A percentile compares a stretch with the other conserved stretches of the same genome.
Evolutionary conservation across 2,888 invertebrate genomes (phyloP).

Genomic region (Elmis aenea): DNA sequence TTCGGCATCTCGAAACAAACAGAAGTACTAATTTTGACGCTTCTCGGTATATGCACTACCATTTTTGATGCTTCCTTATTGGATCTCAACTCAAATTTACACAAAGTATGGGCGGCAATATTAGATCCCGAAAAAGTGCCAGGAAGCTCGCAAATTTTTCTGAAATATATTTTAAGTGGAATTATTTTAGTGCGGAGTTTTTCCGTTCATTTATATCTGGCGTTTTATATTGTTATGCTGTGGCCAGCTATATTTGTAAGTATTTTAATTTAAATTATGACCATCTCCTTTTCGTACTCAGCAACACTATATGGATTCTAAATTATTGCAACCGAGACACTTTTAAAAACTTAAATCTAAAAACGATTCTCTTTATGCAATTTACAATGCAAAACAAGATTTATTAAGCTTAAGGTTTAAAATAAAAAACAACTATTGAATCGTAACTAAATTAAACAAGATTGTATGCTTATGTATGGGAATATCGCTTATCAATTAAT

Average conservation of each 20-base stretch:
- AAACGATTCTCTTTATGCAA: too few relatives aligned
- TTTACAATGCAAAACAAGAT: too few relatives aligned
- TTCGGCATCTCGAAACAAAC: constrained; percentile 50
- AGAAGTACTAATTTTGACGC: constrained; percentile 51
- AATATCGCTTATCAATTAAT: too few relatives aligned
- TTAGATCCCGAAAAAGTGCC: constrained; percentile 47
- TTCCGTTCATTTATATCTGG: constrained; percentile 53
- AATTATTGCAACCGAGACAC: too few relatives aligned
- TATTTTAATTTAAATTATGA: constrained; percentile 11
- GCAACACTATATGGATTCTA: constrained; percentile 1
- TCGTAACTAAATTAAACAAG: too few relatives aligned
- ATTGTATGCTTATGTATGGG: too few relatives aligned
- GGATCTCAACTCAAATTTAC: constrained; percentile 52
- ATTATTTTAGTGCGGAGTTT: constrained; percentile 53
- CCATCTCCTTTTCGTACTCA: not conserved
- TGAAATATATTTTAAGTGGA: constrained; percentile 51
- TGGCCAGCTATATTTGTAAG: constrained; percentile 55
- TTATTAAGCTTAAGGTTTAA: too few relatives aligned
- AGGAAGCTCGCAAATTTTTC: constrained; percentile 45
- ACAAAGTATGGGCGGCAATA: constrained; percentile 53
- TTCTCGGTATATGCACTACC: constrained; percentile 50
- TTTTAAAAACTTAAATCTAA: too few relatives aligned
- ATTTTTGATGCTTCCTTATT: constrained; percentile 54
- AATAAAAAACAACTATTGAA: too few relatives aligned
- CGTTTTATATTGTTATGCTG: constrained; percentile 52